Evolutionary conservation across 2,888 invertebrate species (phyloP).

Genomic region (Caradrina kadenii): DNA sequence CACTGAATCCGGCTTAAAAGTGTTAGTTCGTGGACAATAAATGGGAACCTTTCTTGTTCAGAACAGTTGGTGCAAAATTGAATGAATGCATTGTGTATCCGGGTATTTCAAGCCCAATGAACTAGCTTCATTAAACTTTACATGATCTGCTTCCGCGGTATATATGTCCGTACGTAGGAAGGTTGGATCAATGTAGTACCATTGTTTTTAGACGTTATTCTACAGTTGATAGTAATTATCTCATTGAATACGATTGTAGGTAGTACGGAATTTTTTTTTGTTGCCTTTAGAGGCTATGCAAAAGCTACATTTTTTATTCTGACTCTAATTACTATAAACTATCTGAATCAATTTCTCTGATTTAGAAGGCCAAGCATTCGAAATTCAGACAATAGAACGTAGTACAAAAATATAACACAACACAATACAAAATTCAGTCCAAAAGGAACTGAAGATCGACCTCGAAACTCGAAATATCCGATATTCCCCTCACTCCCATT

Average conservation of each 20-base stretch:
- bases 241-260: not conserved
- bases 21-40: slow-evolving; percentile 15
- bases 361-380: slow-evolving; percentile 13
- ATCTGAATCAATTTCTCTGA: slow-evolving; percentile 4
- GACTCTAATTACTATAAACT: slow-evolving; percentile 2
- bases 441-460: not conserved
- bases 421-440: not conserved
- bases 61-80: not conserved
- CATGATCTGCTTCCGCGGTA: not conserved
- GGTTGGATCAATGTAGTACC: not conserved
- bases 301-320: not conserved
- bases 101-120: no score
- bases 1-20: slow-evolving; percentile 47
- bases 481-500: slow-evolving; percentile 2
- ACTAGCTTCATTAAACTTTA: no score
- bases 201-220: not conserved
- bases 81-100: not conserved
- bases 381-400: not conserved
- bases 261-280: not conserved
- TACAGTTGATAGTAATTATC: slow-evolving; percentile 5
- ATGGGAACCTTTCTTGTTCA: not conserved
- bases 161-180: no score
- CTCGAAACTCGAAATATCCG: slow-evolving; percentile 27
- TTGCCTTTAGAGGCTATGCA: not conserved
- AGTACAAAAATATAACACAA: not conserved